Conservation (phyloP, 2,888 invertebrate species). For the Chrysolina oricalcia region DNA sequence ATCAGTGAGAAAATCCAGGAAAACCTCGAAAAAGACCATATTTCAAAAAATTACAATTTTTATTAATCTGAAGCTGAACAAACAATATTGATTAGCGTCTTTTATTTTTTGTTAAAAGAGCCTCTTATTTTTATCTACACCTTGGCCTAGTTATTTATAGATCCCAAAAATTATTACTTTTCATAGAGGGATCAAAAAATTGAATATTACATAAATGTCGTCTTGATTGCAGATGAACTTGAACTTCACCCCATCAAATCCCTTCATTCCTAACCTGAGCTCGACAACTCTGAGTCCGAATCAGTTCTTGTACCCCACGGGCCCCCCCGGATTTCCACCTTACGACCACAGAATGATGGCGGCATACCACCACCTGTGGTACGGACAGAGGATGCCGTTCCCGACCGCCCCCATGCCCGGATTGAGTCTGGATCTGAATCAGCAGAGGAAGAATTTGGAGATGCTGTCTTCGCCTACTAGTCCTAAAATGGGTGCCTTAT, state of each 20-base stretch:
- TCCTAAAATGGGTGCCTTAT: conserved; percentile 51
- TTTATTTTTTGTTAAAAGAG: too few species aligned
- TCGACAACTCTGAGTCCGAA: conserved; percentile 68
- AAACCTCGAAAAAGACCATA: too few species aligned
- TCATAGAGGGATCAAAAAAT: too few species aligned
- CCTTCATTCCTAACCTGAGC: conserved; percentile 70
- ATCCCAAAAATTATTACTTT: too few species aligned
- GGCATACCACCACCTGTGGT: conserved; percentile 67
- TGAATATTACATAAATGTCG: not conserved
- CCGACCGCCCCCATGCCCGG: conserved; percentile 57
- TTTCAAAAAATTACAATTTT: too few species aligned
- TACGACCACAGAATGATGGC: conserved; percentile 70
- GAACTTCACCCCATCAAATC: conserved; percentile 70
- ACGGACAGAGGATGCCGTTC: conserved; percentile 62
- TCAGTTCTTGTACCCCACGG: conserved; percentile 67
- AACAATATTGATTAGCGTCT: too few species aligned
- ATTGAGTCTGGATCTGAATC: conserved; percentile 57
- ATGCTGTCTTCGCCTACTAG: conserved; percentile 55
- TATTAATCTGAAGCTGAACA: too few species aligned
- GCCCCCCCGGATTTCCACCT: conserved; percentile 66
- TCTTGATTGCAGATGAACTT: conserved; percentile 58
- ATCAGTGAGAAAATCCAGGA: too few species aligned
- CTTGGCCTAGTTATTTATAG: too few species aligned
- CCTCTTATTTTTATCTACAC: too few species aligned
- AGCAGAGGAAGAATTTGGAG: conserved; percentile 62